Percentiles rank a stretch among this genome's conserved stretches.
Evolutionary conservation across 2,888 invertebrate species (phyloP).

Genomic region (Fissipunctia ypsillon): DNA sequence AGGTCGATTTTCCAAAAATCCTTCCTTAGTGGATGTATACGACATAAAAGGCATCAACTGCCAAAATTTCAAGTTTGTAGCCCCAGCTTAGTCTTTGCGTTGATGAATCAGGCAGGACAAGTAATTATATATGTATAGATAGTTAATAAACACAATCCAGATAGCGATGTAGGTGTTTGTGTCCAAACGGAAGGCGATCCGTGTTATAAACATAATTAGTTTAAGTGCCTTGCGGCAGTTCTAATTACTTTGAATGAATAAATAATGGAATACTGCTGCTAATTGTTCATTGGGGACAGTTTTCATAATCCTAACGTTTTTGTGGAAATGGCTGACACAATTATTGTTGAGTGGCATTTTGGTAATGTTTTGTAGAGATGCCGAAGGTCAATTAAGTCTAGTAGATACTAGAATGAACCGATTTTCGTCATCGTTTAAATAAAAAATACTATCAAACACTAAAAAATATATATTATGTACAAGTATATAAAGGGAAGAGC

Average conservation of each 20-base stretch:
- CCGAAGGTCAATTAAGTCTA: neutral
- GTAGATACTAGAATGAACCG: neutral
- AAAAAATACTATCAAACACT: too few relatives aligned
- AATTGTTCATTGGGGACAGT: conserved; percentile 33
- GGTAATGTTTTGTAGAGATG: neutral
- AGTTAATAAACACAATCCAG: conserved; percentile 14
- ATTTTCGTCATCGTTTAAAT: too few relatives aligned
- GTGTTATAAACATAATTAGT: conserved; percentile 27
- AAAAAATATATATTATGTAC: too few relatives aligned
- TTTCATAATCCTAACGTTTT: conserved; percentile 39
- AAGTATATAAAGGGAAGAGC: too few relatives aligned
- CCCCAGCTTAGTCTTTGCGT: too few relatives aligned
- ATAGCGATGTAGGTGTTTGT: neutral
- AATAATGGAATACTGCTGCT: conserved; percentile 25
- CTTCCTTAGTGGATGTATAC: too few relatives aligned
- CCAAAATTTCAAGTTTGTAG: too few relatives aligned
- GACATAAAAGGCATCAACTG: too few relatives aligned
- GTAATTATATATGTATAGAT: too few relatives aligned
- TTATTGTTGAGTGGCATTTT: conserved; percentile 35
- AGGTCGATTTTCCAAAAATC: too few relatives aligned
- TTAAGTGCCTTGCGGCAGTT: conserved; percentile 26
- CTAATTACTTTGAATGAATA: conserved; percentile 50
- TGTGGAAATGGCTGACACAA: conserved; percentile 5
- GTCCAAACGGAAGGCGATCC: conserved; percentile 26
- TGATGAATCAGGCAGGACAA: too few relatives aligned